Evolutionary conservation across 2,888 invertebrate genomes (phyloP), one percentile per base, ranked within the genome.

Genomic region (Drosophila diplacantha): DNA sequence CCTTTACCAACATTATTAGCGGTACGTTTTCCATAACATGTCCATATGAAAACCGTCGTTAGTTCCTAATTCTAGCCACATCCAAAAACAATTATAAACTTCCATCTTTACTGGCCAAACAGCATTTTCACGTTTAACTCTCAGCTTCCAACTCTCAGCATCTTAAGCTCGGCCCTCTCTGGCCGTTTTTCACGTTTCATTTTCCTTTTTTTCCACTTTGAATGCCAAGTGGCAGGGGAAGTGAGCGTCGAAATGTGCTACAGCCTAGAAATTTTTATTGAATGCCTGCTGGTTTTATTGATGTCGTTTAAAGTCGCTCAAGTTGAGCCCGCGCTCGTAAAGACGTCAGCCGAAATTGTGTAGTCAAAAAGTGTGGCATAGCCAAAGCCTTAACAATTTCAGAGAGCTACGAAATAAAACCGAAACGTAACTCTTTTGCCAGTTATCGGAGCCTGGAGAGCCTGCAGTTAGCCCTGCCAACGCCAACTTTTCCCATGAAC

Each of bases 281-380:
- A 71, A 61, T 61, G 66, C 35, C 62, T 60, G 66, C 67, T 55
- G 66, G 64, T 72, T 74, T 74, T 74, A 74, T 74, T 66, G 66
- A 61, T 71, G 74, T 71, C 74, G 60, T 59, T 73, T 63, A 69
- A 74, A 73, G 75, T 59, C 73, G 54, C 66, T 75, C 73, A 66
- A 71, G 65, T 71, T 65, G 35, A 24, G 31, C 35, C 35, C 44
- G 6, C n/a, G 50, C 65, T 46, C 73, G 69, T 74, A 73, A 74
- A 74, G 59, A 64, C 54, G 64, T 54, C 72, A 71, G 54, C 59
- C 65, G 26, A 58, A 74, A 74, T 51, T 53, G 64, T 59, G 49
- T 50, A 64, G 70, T 63, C 58, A 44, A 57, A 64, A 68, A 57
- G 58, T 62, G 70, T 72, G 58, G 62, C 51, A 56, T 20, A 38